A percentile compares a stretch with the other conserved stretches of the same genome.
These are phyloP conservation scores for Cisticola juncidis DNA, from an alignment of 2,113 vertebrate genomes.

Conservation along the genomic window DNA sequence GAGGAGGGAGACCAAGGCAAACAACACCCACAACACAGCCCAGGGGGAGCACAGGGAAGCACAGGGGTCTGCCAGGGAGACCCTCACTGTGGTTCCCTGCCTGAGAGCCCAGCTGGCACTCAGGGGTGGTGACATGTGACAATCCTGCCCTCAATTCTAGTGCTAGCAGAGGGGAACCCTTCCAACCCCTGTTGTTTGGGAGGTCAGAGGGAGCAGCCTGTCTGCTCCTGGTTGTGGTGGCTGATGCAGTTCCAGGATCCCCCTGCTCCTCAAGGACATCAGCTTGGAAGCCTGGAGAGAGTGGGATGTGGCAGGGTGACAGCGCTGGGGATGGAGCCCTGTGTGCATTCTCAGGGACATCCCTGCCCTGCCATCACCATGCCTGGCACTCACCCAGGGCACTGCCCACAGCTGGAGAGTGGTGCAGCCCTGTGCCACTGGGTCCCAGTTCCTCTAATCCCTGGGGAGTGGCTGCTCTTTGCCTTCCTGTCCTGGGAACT, in stretches of 20 bases:
- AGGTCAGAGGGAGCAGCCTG: background rate
- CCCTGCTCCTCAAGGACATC: background rate
- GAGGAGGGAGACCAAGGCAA: background rate
- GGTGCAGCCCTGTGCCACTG: background rate
- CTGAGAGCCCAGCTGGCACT: background rate
- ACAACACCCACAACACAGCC: rapidly evolving
- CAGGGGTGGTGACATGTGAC: background rate
- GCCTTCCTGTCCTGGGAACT: background rate
- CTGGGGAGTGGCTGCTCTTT: background rate
- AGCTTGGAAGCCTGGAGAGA: background rate
- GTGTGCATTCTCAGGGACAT: background rate
- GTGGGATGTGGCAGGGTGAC: background rate
- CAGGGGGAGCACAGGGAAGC: background rate
- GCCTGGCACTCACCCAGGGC: background rate
- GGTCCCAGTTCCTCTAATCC: background rate
- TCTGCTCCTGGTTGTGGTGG: background rate
- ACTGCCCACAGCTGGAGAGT: background rate
- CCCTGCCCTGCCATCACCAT: background rate
- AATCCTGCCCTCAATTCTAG: background rate
- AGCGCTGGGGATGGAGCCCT: rapidly evolving
- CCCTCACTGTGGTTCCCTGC: background rate
- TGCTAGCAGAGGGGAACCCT: background rate
- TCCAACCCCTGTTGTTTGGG: rapidly evolving
- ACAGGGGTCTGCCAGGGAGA: background rate
- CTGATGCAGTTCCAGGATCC: background rate